A percentile compares a stretch with the other conserved stretches of the same genome.
phyloP scores from a whole-genome alignment of 2,888 invertebrate species.

The Dasypolia templi region DNA sequence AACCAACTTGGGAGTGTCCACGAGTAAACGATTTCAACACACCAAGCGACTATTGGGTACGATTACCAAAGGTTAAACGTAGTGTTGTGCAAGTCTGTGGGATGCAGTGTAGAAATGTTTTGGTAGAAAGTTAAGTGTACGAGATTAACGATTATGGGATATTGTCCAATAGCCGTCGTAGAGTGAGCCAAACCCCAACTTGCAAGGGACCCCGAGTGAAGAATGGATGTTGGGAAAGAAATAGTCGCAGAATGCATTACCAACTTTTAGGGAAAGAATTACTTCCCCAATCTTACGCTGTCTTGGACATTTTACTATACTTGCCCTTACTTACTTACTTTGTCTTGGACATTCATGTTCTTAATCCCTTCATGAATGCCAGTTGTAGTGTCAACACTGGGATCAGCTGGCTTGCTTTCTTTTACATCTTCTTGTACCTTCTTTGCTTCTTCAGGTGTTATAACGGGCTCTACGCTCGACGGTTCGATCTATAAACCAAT shows the following conservation, averaged over 20 bases:
- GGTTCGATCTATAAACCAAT: slow-evolving; percentile 44
- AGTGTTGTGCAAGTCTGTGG: too few species aligned
- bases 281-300: slow-evolving; percentile 36
- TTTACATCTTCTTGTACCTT: slow-evolving; percentile 36
- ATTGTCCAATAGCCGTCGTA: too few species aligned
- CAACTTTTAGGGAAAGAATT: neutral
- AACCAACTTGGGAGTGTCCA: too few species aligned
- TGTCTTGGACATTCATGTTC: slow-evolving; percentile 26
- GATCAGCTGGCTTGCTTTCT: slow-evolving; percentile 34
- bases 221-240: too few species aligned
- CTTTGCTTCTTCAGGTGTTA: slow-evolving; percentile 48
- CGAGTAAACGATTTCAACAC: too few species aligned
- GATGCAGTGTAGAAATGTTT: too few species aligned
- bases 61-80: too few species aligned
- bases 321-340: slow-evolving; percentile 55
- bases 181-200: too few species aligned
- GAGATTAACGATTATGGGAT: too few species aligned
- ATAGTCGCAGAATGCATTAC: neutral
- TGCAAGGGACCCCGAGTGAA: too few species aligned
- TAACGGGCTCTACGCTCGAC: slow-evolving; percentile 33
- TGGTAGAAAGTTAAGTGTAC: too few species aligned
- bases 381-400: slow-evolving; percentile 30
- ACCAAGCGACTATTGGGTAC: too few species aligned
- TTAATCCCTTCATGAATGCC: slow-evolving; percentile 22
- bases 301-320: slow-evolving; percentile 19